Percentiles rank a stretch among this genome's conserved stretches.
phyloP scores from a whole-genome alignment of 2,113 vertebrate species.

The Hoplias malabaricus region DNA sequence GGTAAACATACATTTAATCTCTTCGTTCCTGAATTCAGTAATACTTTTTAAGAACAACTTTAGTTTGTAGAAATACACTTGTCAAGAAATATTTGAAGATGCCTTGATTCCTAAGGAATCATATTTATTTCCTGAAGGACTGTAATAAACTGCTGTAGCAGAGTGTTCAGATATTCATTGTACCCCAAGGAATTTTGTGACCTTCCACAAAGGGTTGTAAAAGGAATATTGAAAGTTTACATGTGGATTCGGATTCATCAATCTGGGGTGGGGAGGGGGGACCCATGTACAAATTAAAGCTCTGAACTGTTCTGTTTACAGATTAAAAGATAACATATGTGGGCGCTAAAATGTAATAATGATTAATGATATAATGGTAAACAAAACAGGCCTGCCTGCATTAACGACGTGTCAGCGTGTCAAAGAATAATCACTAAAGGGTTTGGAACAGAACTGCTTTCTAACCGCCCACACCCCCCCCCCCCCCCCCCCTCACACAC shows the following conservation, averaged over 20 bases:
- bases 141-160: too few relatives aligned
- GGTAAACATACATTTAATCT: too few relatives aligned
- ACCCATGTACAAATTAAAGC: not conserved
- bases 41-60: too few relatives aligned
- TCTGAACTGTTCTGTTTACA: not conserved
- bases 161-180: too few relatives aligned
- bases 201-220: not conserved
- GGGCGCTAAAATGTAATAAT: conserved; percentile 26
- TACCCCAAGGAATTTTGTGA: too few relatives aligned
- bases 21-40: too few relatives aligned
- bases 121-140: too few relatives aligned
- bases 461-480: conserved; percentile 15
- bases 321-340: conserved; percentile 3
- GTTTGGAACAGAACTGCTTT: conserved; percentile 34
- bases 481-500: not conserved
- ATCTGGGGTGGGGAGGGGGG: not conserved
- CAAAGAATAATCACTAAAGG: conserved; percentile 46
- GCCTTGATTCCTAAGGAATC: too few relatives aligned
- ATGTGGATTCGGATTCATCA: not conserved
- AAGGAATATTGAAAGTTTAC: not conserved
- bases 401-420: conserved; percentile 39
- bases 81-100: too few relatives aligned
- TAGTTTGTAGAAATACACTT: too few relatives aligned
- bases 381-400: conserved; percentile 33
- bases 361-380: conserved; percentile 29